Evolutionary conservation across 2,888 invertebrate species (phyloP), one percentile per base, ranked within the genome.

Genomic region (Hecatera dysodea): DNA sequence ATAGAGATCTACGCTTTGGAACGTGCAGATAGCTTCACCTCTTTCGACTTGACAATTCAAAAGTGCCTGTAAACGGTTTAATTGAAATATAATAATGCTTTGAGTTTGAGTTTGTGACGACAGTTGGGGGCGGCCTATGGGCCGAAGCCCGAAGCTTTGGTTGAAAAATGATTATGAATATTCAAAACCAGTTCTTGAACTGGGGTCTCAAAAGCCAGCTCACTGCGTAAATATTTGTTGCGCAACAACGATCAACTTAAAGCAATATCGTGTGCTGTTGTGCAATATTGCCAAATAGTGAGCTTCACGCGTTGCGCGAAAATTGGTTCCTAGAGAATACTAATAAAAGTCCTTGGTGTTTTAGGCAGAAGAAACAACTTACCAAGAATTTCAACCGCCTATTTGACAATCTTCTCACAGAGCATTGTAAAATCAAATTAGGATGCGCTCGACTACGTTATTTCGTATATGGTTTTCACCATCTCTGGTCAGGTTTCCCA

Each of bases 261-360:
- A 9, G 39, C 39, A 24, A 57, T 36, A 8, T 39, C 39, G 22
- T 17, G 22, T 39, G 36, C n/a, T 56, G 2, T 56, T n/a, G 36
- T 15, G 33, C 36, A 56, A 56, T 17, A 9, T 15, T 36, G n/a
- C 56, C 36, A 56, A 55, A 56, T 22, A 56, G 33, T 33, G 6
- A 53, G n/a, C 15, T 9, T 36, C 15, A 36, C 56, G 36, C 36
- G 19, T 57, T 57, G 39, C 57, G 57, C 11, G 39, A 39, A 39
- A 39, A 57, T 57, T 24, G 39, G 2, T 39, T 39, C 22, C 39
- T 22, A 39, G 24, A 22, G 57, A 39, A 57, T 57, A 50, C 57
- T 57, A 57, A 57, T 57, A 39, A 39, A 39, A 57, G 24, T 24
- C 57, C 39, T 57, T 57, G 57, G 57, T 39, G 36, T 57, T 57